These are phyloP conservation scores for Acanthopleura granulata DNA, from an alignment of 2,888 invertebrate genomes.

Conservation along the genomic window DNA sequence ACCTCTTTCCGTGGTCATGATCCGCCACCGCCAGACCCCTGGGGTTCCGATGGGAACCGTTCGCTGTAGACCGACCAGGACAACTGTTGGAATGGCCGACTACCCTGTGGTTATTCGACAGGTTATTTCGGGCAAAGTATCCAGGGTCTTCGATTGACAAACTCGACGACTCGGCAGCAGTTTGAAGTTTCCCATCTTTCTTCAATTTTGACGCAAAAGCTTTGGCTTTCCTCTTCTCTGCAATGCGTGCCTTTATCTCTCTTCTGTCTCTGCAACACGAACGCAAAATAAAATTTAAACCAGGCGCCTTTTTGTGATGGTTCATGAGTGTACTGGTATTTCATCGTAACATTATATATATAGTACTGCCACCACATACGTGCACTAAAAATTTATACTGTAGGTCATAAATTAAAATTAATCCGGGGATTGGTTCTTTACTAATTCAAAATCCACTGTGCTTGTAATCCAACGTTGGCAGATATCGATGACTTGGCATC, in stretches of 20 bases:
- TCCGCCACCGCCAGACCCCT: neutral
- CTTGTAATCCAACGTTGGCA: too few relatives aligned
- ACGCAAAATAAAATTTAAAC: neutral
- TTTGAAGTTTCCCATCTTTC: neutral
- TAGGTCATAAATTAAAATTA: too few relatives aligned
- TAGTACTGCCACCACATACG: too few relatives aligned
- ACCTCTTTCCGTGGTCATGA: neutral
- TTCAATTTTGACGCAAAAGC: neutral
- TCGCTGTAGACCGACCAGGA: neutral
- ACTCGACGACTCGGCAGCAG: neutral
- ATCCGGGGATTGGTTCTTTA: too few relatives aligned
- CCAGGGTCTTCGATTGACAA: conserved; percentile 12
- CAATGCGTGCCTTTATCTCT: conserved; percentile 36
- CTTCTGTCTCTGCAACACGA: conserved; percentile 38
- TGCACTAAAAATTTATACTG: too few relatives aligned
- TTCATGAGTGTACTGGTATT: too few relatives aligned
- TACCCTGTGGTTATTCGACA: neutral
- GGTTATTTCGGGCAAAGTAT: neutral
- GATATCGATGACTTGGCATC: too few relatives aligned
- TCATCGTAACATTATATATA: too few relatives aligned
- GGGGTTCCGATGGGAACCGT: neutral
- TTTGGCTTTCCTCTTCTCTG: conserved; percentile 28
- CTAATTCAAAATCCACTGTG: too few relatives aligned
- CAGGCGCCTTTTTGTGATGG: too few relatives aligned
- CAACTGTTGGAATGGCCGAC: conserved; percentile 3